Conservation (phyloP, 2,797 vertebrate genomes). For the Megalops cyprinoides region DNA sequence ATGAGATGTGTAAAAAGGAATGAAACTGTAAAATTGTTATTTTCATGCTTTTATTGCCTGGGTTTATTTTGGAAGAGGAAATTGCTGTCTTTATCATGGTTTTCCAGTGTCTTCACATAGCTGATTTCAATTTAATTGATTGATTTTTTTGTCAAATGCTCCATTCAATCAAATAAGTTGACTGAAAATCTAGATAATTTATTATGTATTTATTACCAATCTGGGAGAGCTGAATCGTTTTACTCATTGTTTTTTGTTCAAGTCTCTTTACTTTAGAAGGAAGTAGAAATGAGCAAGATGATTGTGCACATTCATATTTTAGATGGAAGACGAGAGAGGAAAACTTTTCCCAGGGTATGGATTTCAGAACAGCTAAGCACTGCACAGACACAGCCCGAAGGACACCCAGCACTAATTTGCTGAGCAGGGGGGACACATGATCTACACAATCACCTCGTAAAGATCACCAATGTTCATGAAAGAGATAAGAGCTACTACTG, state of each 20-base stretch:
- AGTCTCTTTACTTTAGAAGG: no score
- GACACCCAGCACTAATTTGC: neutral
- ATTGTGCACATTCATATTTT: neutral
- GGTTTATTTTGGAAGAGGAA: no score
- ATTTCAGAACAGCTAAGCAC: neutral
- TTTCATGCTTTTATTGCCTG: neutral
- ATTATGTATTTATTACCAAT: neutral
- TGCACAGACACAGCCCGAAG: slow-evolving; percentile 3
- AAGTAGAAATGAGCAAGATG: neutral
- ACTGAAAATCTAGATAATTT: neutral
- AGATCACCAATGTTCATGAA: slow-evolving; percentile 15
- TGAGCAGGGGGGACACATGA: neutral
- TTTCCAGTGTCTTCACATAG: neutral
- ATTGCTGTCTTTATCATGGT: no score
- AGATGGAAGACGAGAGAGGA: neutral
- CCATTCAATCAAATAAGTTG: neutral
- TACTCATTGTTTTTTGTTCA: neutral
- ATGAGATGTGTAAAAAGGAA: neutral
- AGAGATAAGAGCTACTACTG: neutral
- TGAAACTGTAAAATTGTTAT: neutral
- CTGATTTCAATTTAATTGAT: neutral
- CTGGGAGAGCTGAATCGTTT: neutral
- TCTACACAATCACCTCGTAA: slow-evolving; percentile 13
- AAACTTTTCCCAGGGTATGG: neutral
- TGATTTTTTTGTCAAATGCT: neutral